Base-by-base conservation (phyloP, 2,888 invertebrate genomes). In the Sclerodermus sp. region DNA sequence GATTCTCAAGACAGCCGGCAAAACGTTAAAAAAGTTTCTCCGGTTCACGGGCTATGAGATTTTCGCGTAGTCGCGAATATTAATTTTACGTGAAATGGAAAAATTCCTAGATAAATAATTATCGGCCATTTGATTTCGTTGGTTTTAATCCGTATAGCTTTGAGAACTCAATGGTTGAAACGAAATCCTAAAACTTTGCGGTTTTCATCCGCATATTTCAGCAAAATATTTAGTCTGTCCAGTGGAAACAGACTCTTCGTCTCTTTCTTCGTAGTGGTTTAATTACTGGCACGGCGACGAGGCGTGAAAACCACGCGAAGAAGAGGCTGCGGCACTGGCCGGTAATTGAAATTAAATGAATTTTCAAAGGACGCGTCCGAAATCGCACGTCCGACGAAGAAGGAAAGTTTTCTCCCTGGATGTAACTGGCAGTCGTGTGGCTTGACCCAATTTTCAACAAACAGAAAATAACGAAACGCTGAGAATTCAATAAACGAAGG, bases 401-500 rank as follows among this genome's bases (percentile, higher is more conserved):
- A 12, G 6, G 6, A 34, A 34, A 34, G 34, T 34, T 34, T 34
- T 4, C 23, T 23, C 23, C 4, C 34, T 4, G 34, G 10, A n/a
- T n/a, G n/a, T n/a, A n/a, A n/a, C n/a, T n/a, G n/a, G 34, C 34
- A 34, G 13, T 13, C 34, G 12, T 6, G 10, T 34, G 34, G 13
- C 34, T 12, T 34, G 34, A 34, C 10, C 23, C 23, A 23, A 23
- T 34, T 34, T 13, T 34, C 34, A 4, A 12, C n/a, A 34, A 34
- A 58, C 55, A 48, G 59, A 59, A 59, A 57, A 59, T 59, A 59
- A 58, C 53, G 55, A 59, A 59, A 58, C 44, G 57, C 48, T 40
- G 53, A 53, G 59, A 58, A 59, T 59, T 59, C 57, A 59, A 59
- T 59, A 57, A 59, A 55, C 57, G 53, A 41, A 50, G 42, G 13